Evolutionary conservation across 2,888 invertebrate genomes (phyloP).

Genomic region (Netelia inedita): DNA sequence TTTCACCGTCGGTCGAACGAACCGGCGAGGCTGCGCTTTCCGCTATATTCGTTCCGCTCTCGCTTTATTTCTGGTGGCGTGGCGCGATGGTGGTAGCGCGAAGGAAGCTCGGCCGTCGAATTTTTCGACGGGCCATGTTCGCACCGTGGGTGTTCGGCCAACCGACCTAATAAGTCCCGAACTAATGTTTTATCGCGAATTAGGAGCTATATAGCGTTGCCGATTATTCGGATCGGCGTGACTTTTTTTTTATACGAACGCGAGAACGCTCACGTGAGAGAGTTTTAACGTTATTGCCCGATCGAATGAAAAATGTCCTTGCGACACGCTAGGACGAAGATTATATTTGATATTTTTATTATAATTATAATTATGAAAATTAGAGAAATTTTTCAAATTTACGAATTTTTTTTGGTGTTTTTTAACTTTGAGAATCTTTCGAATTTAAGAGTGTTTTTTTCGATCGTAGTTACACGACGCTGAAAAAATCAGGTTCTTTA

Average conservation of each 20-base stretch:
- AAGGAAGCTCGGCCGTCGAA: constrained; percentile 59
- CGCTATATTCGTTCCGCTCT: constrained; percentile 20
- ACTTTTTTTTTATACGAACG: background rate
- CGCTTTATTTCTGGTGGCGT: constrained; percentile 29
- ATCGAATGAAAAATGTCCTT: background rate
- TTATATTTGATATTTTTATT: no score
- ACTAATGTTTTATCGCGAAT: constrained; percentile 81
- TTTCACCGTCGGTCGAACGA: constrained; percentile 25
- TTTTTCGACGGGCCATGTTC: constrained; percentile 74
- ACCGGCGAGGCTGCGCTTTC: constrained; percentile 20
- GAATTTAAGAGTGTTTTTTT: no score
- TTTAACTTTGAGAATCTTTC: no score
- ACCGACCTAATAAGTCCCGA: constrained; percentile 72
- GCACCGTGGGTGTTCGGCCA: constrained; percentile 76
- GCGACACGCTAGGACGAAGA: constrained; percentile 3
- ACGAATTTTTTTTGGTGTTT: no score
- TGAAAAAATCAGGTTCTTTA: background rate
- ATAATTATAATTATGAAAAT: background rate
- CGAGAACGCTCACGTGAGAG: constrained; percentile 10
- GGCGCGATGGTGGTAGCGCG: constrained; percentile 47
- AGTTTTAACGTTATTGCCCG: constrained; percentile 39
- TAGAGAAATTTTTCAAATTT: background rate
- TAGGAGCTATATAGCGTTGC: constrained; percentile 73
- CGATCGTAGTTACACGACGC: background rate
- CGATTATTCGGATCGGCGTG: background rate